These are phyloP conservation scores for Drosophila nasuta DNA, from an alignment of 1,140 invertebrate genomes.

Conservation along the genomic window DNA sequence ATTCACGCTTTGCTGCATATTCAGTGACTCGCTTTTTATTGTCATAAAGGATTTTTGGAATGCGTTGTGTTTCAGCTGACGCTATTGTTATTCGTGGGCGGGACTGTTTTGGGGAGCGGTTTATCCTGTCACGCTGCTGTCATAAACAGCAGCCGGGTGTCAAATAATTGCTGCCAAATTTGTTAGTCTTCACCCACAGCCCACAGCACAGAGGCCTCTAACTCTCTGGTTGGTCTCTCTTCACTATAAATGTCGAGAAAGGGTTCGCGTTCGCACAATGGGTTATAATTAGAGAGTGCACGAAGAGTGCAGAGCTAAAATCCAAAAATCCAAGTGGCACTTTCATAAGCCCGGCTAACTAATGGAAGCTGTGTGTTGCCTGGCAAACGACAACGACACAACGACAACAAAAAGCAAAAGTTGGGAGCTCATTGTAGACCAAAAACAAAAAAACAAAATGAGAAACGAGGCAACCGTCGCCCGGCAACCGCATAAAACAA, in stretches of 20 bases:
- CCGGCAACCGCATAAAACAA: conserved; percentile 69
- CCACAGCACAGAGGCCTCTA: too few species aligned
- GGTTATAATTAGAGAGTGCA: conserved; percentile 39
- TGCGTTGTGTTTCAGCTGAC: conserved; percentile 18
- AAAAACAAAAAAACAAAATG: conserved; percentile 31
- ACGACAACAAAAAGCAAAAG: conserved; percentile 57
- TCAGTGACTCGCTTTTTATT: conserved; percentile 9
- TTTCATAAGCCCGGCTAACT: conserved; percentile 39
- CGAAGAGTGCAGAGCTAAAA: not conserved
- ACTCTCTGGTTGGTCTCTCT: not conserved
- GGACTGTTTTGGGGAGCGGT: conserved; percentile 9
- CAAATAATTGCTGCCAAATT: conserved; percentile 45
- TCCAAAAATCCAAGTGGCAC: conserved; percentile 21
- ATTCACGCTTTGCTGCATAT: not conserved
- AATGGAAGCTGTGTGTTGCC: conserved; percentile 27
- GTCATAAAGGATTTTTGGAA: conserved; percentile 30
- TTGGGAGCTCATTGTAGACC: conserved; percentile 41
- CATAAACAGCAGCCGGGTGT: conserved; percentile 39
- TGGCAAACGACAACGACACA: conserved; percentile 13
- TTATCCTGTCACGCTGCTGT: conserved; percentile 34
- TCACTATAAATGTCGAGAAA: conserved; percentile 26
- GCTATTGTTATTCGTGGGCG: not conserved
- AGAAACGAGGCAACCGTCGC: conserved; percentile 47
- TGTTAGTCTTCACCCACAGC: conserved; percentile 14
- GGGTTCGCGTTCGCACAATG: conserved; percentile 34